Percentiles rank a stretch among this genome's conserved stretches.
phyloP scores from a whole-genome alignment of 2,797 vertebrate species.

The Helostoma temminkii region DNA sequence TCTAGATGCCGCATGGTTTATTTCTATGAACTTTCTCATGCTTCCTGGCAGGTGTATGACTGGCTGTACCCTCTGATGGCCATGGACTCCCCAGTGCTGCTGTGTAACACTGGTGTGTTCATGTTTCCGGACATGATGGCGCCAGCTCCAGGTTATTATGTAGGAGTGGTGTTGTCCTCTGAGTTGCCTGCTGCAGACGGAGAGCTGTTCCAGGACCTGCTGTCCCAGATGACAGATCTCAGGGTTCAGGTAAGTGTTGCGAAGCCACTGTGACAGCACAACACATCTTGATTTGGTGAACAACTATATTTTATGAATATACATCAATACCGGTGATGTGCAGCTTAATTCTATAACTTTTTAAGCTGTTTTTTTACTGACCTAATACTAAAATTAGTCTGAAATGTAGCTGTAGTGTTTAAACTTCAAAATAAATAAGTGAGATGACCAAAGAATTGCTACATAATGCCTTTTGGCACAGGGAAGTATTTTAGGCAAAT shows the following conservation, averaged over 20 bases:
- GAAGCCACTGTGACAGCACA: not conserved
- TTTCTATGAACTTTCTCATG: not conserved
- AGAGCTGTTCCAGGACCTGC: conserved; percentile 90
- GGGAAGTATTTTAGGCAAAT: conserved; percentile 38
- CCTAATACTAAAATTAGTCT: not conserved
- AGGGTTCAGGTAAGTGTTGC: conserved; percentile 90
- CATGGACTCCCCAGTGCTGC: conserved; percentile 91
- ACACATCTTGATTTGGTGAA: conserved; percentile 3
- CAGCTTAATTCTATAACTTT: not conserved
- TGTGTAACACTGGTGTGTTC: conserved; percentile 93
- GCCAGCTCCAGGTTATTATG: conserved; percentile 89
- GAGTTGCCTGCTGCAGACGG: conserved; percentile 88
- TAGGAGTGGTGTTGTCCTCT: conserved; percentile 95
- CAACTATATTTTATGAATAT: not conserved
- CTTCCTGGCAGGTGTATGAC: conserved; percentile 90
- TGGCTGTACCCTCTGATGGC: conserved; percentile 96
- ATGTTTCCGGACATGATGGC: conserved; percentile 98
- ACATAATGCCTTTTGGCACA: conserved; percentile 9
- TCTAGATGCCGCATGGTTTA: not conserved
- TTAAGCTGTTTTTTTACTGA: not conserved
- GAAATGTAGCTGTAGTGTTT: not conserved
- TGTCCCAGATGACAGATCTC: conserved; percentile 95
- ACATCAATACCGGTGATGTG: not conserved
- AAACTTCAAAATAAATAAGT: not conserved
- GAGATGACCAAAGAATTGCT: conserved; percentile 18